Percentiles rank a stretch among this genome's conserved stretches.
These are phyloP conservation scores for Rallus limicola DNA, from an alignment of 2,113 vertebrate species.

Conservation along the genomic window DNA sequence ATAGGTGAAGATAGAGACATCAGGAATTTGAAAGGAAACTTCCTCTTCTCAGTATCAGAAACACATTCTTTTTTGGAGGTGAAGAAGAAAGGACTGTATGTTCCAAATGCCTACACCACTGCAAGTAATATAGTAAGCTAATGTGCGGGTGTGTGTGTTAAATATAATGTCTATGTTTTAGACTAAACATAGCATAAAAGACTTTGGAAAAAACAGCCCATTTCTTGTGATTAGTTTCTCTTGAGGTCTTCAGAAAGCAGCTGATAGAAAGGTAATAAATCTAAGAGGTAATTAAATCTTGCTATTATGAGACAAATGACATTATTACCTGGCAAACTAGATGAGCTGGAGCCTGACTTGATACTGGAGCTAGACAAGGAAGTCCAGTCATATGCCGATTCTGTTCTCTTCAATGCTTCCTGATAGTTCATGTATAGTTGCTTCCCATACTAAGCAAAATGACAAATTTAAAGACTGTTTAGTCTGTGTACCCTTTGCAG, in stretches of 20 bases:
- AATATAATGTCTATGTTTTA: not conserved
- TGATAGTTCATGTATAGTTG: constrained; percentile 95
- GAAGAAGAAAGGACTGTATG: not conserved
- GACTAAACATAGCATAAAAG: not conserved
- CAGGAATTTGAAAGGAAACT: not conserved
- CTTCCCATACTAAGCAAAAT: constrained; percentile 88
- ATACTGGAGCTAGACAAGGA: constrained; percentile 95
- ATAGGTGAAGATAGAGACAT: not conserved
- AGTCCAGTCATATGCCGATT: constrained; percentile 95
- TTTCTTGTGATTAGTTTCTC: not conserved
- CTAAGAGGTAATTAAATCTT: not conserved
- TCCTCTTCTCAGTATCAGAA: not conserved
- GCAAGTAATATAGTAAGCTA: not conserved
- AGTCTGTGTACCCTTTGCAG: not conserved
- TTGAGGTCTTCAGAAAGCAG: not conserved
- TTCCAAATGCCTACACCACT: not conserved
- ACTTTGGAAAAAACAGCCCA: not conserved
- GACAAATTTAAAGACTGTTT: not conserved
- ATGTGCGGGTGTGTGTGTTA: not conserved
- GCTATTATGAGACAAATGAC: not conserved
- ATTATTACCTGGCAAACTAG: constrained; percentile 90
- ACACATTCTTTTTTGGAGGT: not conserved
- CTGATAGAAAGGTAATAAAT: not conserved
- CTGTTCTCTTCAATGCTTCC: constrained; percentile 94
- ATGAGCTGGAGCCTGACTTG: constrained; percentile 94